phyloP scores from a whole-genome alignment of 1,140 invertebrate genomes.

The Macrobrachium nipponense region DNA sequence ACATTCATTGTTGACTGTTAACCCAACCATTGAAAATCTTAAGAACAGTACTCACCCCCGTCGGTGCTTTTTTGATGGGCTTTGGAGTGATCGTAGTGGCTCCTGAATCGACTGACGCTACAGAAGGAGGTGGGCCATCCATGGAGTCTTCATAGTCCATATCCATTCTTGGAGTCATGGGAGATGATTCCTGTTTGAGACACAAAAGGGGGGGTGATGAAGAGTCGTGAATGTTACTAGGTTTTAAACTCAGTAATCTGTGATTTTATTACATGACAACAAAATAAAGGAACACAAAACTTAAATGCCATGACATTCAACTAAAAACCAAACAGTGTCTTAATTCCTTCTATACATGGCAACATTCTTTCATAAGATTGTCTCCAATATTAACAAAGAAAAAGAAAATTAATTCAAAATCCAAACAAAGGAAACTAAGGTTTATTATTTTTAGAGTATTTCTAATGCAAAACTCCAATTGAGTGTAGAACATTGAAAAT shows the following conservation, averaged over 20 bases:
- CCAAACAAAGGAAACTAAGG: too few species aligned
- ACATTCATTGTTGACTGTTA: too few species aligned
- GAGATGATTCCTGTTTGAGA: constrained; percentile 45
- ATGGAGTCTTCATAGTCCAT: constrained; percentile 75
- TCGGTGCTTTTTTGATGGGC: constrained; percentile 60
- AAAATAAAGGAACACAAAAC: too few species aligned
- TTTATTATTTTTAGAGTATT: background rate
- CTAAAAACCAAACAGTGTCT: too few species aligned
- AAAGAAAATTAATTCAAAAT: too few species aligned
- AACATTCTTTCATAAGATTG: too few species aligned
- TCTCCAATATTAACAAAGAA: too few species aligned
- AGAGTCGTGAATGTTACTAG: background rate
- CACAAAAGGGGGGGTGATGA: background rate
- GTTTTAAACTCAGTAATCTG: too few species aligned
- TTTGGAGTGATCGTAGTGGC: constrained; percentile 68
- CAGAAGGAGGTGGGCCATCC: constrained; percentile 80
- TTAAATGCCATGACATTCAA: too few species aligned
- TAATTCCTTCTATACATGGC: too few species aligned
- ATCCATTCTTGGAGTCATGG: constrained; percentile 49
- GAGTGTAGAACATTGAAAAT: background rate
- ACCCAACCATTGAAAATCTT: too few species aligned
- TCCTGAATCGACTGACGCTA: constrained; percentile 76
- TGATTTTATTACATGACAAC: too few species aligned
- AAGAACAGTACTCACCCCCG: constrained; percentile 59
- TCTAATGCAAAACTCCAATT: background rate